Percentiles rank a stretch among this genome's conserved stretches.
Conservation (phyloP, 2,888 invertebrate species). For the Stenodema calcarata region DNA sequence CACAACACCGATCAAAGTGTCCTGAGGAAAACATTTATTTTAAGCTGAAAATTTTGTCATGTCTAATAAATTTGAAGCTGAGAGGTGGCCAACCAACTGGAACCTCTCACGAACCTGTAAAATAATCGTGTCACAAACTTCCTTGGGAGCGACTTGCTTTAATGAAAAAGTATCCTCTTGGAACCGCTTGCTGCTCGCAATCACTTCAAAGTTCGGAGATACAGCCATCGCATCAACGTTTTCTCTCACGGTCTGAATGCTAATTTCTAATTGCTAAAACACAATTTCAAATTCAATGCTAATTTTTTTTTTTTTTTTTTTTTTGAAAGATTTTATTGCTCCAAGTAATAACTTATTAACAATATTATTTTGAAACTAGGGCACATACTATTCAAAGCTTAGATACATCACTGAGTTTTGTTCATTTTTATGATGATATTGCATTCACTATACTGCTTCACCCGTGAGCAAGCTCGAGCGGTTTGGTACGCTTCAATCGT, state of each 20-base stretch:
- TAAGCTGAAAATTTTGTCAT: neutral
- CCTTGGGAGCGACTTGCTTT: neutral
- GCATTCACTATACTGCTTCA: no score
- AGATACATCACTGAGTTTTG: no score
- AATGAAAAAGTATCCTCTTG: neutral
- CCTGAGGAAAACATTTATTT: neutral
- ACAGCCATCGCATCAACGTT: neutral
- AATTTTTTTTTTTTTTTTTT: no score
- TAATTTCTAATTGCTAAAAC: neutral
- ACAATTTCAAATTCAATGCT: no score
- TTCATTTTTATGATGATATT: no score
- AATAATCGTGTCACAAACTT: neutral
- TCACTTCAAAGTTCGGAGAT: neutral
- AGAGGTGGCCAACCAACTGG: no score
- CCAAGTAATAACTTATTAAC: no score
- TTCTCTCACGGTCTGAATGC: neutral
- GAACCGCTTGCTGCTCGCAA: neutral
- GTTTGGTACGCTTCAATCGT: no score
- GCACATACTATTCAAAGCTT: no score
- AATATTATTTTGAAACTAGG: no score
- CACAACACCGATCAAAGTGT: neutral
- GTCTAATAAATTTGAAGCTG: neutral
- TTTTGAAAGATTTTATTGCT: no score
- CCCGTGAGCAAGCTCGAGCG: no score
- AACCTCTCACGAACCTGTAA: neutral